Conservation (phyloP, 1,140 invertebrate species). For the Aphelinus certus region DNA sequence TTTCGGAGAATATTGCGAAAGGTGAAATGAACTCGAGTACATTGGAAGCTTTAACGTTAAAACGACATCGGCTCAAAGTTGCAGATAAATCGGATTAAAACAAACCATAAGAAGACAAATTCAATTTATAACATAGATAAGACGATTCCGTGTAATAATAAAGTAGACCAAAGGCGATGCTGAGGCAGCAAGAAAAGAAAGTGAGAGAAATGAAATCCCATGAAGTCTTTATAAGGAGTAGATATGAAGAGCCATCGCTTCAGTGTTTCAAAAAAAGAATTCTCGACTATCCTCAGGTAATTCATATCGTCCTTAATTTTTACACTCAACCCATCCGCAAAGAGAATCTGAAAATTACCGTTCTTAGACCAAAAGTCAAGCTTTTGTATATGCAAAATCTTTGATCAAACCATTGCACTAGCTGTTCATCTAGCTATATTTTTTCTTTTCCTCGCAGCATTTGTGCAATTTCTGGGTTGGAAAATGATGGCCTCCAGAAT, state of each 20-base stretch:
- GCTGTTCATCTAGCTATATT: slow-evolving; percentile 15
- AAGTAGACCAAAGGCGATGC: neutral
- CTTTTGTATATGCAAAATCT: slow-evolving; percentile 17
- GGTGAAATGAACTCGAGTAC: neutral
- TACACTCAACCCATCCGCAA: neutral
- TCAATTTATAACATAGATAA: slow-evolving; percentile 20
- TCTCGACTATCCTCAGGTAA: neutral
- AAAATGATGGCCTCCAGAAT: slow-evolving; percentile 15
- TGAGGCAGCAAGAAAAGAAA: slow-evolving; percentile 3
- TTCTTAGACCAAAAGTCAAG: slow-evolving; percentile 10
- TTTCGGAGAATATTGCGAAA: too few species aligned
- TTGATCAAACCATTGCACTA: slow-evolving; percentile 15
- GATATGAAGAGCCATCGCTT: neutral
- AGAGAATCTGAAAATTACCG: slow-evolving; percentile 23
- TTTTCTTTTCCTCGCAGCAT: neutral
- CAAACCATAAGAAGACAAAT: slow-evolving; percentile 22
- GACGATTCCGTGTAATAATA: slow-evolving; percentile 9
- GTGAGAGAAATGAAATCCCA: neutral
- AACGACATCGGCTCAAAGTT: slow-evolving; percentile 1
- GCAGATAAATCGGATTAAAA: slow-evolving; percentile 15
- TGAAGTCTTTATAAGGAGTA: neutral
- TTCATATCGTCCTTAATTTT: neutral
- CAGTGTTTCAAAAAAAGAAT: slow-evolving; percentile 6
- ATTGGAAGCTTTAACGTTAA: neutral
- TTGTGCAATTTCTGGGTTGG: slow-evolving; percentile 16